These are phyloP conservation scores for Hypercompe scribonia DNA, from an alignment of 2,888 invertebrate genomes.

Conservation along the genomic window DNA sequence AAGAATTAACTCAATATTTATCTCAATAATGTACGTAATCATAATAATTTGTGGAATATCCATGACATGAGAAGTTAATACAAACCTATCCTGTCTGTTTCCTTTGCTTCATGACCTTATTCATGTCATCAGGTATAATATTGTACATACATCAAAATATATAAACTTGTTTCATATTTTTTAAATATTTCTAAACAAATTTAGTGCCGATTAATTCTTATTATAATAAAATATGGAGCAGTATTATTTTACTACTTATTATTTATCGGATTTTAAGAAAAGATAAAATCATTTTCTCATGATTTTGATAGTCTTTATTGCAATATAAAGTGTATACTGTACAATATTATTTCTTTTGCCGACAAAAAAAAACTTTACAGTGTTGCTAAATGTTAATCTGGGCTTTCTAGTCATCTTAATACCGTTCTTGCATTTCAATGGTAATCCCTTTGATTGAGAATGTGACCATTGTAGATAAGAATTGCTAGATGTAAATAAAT, in stretches of 20 bases:
- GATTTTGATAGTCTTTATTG: background rate
- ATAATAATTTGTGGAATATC: background rate
- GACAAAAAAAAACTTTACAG: background rate
- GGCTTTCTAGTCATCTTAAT: background rate
- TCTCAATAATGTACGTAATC: background rate
- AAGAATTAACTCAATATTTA: background rate
- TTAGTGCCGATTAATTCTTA: too few relatives aligned
- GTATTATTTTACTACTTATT: background rate
- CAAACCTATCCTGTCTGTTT: background rate
- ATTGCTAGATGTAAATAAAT: background rate
- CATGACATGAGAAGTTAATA: background rate
- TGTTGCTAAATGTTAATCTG: background rate
- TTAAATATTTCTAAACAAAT: too few relatives aligned
- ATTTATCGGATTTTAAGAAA: background rate
- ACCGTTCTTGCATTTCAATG: background rate
- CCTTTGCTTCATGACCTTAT: background rate
- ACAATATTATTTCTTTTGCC: background rate
- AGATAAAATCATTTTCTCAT: background rate
- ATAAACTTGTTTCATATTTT: too few relatives aligned
- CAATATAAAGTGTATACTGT: background rate
- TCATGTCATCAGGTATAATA: background rate
- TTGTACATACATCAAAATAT: too few relatives aligned
- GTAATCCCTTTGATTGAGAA: background rate
- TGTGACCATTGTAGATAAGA: background rate
- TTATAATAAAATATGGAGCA: background rate